Conservation (phyloP, 2,113 vertebrate genomes). For the Pardalotus punctatus region DNA sequence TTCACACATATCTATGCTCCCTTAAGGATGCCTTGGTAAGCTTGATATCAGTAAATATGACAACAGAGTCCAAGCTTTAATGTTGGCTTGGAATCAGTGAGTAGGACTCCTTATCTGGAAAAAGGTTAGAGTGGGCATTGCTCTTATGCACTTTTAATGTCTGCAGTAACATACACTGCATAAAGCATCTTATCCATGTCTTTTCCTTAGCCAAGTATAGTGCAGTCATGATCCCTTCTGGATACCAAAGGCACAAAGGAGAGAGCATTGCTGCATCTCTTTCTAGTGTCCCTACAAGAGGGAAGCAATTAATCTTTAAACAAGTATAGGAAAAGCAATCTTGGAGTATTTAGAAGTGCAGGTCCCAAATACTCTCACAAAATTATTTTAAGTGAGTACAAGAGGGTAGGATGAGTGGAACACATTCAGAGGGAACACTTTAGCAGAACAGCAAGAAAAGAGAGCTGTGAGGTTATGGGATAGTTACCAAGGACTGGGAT, state of each 20-base stretch:
- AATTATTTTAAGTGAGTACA: neutral
- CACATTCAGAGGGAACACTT: neutral
- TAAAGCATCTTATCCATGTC: neutral
- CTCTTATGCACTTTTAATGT: neutral
- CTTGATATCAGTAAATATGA: neutral
- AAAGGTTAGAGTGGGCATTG: neutral
- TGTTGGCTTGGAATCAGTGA: neutral
- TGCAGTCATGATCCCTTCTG: neutral
- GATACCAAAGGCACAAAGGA: neutral
- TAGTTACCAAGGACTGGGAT: neutral
- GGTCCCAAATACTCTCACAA: neutral
- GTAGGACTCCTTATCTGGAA: neutral
- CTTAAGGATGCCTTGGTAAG: neutral
- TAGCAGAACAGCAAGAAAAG: neutral
- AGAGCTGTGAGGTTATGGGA: neutral
- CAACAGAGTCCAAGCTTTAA: neutral
- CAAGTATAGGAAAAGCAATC: neutral
- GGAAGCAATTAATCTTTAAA: neutral
- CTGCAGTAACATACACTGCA: neutral
- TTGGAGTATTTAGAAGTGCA: neutral
- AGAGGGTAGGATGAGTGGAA: neutral
- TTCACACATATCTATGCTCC: neutral
- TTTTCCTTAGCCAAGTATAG: neutral
- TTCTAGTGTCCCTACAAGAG: neutral
- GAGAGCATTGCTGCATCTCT: neutral